Percentiles rank a stretch among this genome's conserved stretches.
Evolutionary conservation across 2,113 vertebrate species (phyloP).

Genomic region (Neopipo cinnamomea): DNA sequence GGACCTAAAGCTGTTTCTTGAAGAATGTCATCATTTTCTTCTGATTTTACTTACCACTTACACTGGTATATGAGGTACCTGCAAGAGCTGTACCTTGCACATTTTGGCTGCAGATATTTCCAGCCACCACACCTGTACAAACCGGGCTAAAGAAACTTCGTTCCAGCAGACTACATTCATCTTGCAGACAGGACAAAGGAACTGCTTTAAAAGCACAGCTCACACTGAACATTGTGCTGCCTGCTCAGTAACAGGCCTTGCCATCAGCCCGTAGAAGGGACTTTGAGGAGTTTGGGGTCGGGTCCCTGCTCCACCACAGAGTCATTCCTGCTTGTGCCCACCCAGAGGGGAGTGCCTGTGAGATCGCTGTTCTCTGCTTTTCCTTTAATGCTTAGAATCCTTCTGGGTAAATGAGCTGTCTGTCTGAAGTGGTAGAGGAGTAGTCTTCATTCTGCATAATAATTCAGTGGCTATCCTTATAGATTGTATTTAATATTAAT

Average conservation of each 20-base stretch:
- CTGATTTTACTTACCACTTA: constrained; percentile 79
- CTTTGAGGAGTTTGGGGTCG: neutral
- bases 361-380: neutral
- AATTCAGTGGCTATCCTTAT: neutral
- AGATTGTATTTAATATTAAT: neutral
- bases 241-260: neutral
- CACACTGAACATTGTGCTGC: neutral
- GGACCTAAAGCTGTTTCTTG: constrained; percentile 81
- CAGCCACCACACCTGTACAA: constrained; percentile 10
- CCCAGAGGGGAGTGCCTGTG: neutral
- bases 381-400: neutral
- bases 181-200: constrained; percentile 60
- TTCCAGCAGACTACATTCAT: constrained; percentile 33
- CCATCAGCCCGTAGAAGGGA: neutral
- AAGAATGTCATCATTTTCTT: constrained; percentile 80
- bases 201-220: neutral
- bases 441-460: neutral
- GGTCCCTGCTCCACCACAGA: neutral
- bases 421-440: neutral
- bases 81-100: constrained; percentile 53
- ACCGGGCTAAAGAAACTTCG: neutral
- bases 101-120: constrained; percentile 52
- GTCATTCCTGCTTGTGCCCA: neutral
- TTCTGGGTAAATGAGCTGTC: neutral
- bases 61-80: constrained; percentile 66